Evolutionary conservation across 2,797 vertebrate species (phyloP).

Genomic region (Nyctibius grandis): DNA sequence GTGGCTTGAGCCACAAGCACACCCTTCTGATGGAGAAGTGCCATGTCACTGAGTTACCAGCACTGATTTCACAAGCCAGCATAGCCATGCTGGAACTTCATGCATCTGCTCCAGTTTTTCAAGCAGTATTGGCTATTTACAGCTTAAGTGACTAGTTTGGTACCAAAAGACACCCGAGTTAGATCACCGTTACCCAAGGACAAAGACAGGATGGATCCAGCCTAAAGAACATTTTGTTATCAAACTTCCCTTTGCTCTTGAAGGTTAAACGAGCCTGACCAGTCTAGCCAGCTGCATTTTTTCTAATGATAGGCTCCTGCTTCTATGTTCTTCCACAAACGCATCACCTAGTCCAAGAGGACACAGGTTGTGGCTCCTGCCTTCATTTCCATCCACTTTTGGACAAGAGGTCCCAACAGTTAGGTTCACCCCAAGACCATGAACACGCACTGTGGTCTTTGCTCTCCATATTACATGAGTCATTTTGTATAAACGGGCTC

Average conservation of each 20-base stretch:
- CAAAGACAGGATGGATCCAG: neutral
- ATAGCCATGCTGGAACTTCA: neutral
- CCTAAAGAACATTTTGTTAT: neutral
- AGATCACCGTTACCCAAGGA: neutral
- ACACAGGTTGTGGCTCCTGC: neutral
- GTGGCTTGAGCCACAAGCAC: neutral
- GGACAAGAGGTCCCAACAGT: neutral
- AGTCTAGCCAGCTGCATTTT: neutral
- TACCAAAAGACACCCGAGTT: neutral
- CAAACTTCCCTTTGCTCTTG: neutral
- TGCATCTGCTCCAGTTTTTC: neutral
- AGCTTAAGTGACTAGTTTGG: neutral
- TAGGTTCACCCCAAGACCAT: neutral
- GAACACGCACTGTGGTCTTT: neutral
- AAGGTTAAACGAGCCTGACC: neutral
- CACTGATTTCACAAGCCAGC: neutral
- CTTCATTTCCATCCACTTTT: neutral
- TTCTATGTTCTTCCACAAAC: rapidly evolving
- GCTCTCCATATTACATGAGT: neutral
- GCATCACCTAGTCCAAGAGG: neutral
- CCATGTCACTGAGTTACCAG: neutral
- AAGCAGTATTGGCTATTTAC: neutral
- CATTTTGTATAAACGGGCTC: neutral
- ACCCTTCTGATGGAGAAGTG: neutral
- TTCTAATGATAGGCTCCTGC: neutral